These are phyloP conservation scores for Pterophyllum scalare DNA, from an alignment of 2,113 vertebrate genomes.

Conservation along the genomic window DNA sequence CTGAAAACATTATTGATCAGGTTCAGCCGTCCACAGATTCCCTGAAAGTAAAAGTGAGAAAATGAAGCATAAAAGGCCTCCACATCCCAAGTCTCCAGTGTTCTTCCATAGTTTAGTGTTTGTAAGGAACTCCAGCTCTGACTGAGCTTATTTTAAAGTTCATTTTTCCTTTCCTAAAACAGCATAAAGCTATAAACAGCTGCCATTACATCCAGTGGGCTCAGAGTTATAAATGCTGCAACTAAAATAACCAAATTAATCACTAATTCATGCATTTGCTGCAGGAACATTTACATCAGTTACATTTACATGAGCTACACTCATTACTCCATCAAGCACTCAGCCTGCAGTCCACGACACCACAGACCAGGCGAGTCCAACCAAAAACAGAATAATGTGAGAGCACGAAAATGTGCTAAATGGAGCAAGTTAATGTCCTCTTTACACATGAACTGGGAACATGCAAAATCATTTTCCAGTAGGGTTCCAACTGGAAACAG, in stretches of 20 bases:
- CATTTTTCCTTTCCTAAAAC: neutral
- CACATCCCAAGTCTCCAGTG: neutral
- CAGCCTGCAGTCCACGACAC: neutral
- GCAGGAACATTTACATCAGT: neutral
- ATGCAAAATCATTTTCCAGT: neutral
- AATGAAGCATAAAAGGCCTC: neutral
- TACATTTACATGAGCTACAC: neutral
- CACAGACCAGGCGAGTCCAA: neutral
- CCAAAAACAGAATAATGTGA: neutral
- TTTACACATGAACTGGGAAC: neutral
- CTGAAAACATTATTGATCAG: neutral
- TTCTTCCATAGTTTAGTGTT: neutral
- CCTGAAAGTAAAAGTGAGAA: neutral
- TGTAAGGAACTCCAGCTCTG: neutral
- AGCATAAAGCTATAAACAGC: neutral
- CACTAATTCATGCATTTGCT: neutral
- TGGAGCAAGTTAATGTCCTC: neutral
- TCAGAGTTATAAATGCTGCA: neutral
- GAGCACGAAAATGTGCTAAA: neutral
- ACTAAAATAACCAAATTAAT: rapidly evolving
- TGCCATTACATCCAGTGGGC: neutral
- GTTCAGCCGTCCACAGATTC: neutral
- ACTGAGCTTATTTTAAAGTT: neutral
- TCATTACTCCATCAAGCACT: rapidly evolving
- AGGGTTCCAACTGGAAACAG: neutral